Conservation (phyloP, 2,888 invertebrate species). For the Hyalella azteca region DNA sequence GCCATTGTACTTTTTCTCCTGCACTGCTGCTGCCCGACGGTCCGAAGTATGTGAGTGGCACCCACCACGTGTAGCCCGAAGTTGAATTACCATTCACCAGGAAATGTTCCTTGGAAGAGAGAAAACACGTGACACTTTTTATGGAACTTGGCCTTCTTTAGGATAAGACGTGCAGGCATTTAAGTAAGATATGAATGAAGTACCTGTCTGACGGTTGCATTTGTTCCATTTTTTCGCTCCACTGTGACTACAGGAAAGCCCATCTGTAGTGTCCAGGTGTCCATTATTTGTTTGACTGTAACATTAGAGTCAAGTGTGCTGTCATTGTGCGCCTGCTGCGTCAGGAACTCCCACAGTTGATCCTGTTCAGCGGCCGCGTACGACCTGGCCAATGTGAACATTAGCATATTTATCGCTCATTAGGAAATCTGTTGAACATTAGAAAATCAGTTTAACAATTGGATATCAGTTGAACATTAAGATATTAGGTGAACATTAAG, state of each 20-base stretch:
- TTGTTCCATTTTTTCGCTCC: conserved; percentile 66
- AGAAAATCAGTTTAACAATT: too few relatives aligned
- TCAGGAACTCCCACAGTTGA: conserved; percentile 79
- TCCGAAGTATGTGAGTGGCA: conserved; percentile 70
- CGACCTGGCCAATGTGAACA: conserved; percentile 68
- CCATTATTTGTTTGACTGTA: conserved; percentile 76
- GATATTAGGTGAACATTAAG: too few relatives aligned
- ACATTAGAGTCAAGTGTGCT: conserved; percentile 68
- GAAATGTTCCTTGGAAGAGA: not conserved
- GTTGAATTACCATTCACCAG: not conserved
- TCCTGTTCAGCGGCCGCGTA: conserved; percentile 78
- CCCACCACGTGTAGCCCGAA: conserved; percentile 66
- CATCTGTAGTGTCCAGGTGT: conserved; percentile 82
- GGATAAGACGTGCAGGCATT: too few relatives aligned
- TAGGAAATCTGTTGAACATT: too few relatives aligned
- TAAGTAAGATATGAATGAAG: too few relatives aligned
- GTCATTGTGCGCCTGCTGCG: conserved; percentile 72
- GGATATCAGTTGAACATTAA: too few relatives aligned
- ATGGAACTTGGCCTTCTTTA: too few relatives aligned
- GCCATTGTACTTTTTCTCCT: conserved; percentile 65
- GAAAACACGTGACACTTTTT: too few relatives aligned
- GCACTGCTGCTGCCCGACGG: conserved; percentile 65
- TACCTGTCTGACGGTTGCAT: conserved; percentile 73
- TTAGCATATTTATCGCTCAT: too few relatives aligned
- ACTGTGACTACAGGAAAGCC: conserved; percentile 78